Evolutionary conservation across 2,797 vertebrate species (phyloP), one percentile per base, ranked within the genome.

Genomic region (Oreochromis mossambicus): DNA sequence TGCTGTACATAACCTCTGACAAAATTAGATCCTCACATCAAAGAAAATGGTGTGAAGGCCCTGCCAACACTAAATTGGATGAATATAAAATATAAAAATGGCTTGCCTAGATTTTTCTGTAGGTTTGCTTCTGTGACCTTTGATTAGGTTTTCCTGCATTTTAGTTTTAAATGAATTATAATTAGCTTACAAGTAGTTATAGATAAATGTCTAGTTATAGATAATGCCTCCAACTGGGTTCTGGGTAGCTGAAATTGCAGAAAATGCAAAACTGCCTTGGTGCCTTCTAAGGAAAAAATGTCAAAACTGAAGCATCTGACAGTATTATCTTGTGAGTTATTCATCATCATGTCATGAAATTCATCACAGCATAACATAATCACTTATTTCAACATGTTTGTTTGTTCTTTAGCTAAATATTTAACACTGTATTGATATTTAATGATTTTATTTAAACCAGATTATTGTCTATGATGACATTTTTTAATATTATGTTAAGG

Each of bases 281-380:
- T 34, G 56, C 29, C 21, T 46, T 43, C 14, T 1, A 70, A 7
- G 12, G n/a, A 0, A 6, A 43, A 68, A 43, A 41, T 43, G 36
- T 32, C 12, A 38, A 66, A 38, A 41, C 26, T 4, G 21, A 70
- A 46, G 38, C 38, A 17, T 43, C 66, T 43, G 66, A 46, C 66
- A 43, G 21, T 26, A 0, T 70, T 46, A 43, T 43, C 38, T 0
- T 68, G 36, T 43, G 12, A 43, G 38, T 68, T 41, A 68, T 68
- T 61, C 29, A 61, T 61, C 56, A 61, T 61, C 56, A 34, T 61
- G 56, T 19, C 36, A 41, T 68, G 38, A 68, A 68, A 43, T 24
- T 24, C 38, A 70, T 46, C 66, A 70, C 14, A 70, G 38, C 21
- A 0, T 43, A 68, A 8, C 63, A 68, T 36, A 68, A 43, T 43